Conservation (phyloP, 2,797 vertebrate genomes). For the Novumbra hubbsi region DNA sequence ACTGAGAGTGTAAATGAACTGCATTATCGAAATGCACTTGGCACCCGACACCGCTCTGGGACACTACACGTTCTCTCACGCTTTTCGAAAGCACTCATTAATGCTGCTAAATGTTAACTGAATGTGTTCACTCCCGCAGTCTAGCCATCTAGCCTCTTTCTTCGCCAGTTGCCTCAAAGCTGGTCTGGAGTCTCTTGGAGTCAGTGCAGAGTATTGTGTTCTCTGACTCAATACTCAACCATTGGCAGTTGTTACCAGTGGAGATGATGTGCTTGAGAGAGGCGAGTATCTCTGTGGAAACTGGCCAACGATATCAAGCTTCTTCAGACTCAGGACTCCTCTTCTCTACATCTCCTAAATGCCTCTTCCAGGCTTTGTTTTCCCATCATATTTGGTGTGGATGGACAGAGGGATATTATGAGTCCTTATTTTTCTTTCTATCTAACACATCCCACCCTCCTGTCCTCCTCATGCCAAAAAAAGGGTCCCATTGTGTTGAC, state of each 20-base stretch:
- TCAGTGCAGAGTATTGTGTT: conserved; percentile 53
- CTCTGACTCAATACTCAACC: conserved; percentile 16
- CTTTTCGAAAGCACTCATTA: conserved; percentile 58
- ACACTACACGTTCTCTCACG: conserved; percentile 47
- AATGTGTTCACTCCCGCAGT: neutral
- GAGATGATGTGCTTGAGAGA: neutral
- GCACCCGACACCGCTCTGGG: conserved; percentile 53
- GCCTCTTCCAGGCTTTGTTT: neutral
- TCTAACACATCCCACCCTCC: neutral
- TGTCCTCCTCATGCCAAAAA: neutral
- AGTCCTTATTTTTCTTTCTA: neutral
- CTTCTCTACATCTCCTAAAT: neutral
- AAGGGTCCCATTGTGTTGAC: neutral
- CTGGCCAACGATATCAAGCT: neutral
- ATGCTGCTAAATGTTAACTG: conserved; percentile 31
- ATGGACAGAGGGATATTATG: neutral
- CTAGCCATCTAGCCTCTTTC: conserved; percentile 35
- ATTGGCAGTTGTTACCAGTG: neutral
- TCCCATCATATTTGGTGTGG: neutral
- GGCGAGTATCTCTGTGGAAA: neutral
- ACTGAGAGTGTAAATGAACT: conserved; percentile 69
- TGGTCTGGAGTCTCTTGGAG: conserved; percentile 57
- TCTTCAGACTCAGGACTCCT: neutral
- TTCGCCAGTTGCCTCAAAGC: conserved; percentile 56
- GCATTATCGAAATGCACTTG: conserved; percentile 60